Conservation (phyloP, 2,797 vertebrate species). For the Neosilurus mollespiculum region DNA sequence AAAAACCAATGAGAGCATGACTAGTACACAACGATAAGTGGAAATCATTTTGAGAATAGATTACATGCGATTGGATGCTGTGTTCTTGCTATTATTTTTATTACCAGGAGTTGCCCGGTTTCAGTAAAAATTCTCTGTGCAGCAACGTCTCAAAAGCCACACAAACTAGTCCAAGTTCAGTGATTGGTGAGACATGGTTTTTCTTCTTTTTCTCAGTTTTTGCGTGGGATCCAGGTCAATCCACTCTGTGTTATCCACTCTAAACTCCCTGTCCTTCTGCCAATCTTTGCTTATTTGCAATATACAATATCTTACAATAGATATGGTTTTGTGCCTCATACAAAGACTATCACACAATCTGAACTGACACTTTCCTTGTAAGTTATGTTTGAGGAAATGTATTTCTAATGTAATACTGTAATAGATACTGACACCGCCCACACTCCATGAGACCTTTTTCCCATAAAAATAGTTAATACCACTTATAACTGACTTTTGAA, state of each 20-base stretch:
- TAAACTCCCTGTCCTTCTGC: background rate
- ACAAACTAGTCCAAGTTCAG: background rate
- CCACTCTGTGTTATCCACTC: background rate
- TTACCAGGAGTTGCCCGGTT: background rate
- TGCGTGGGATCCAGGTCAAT: conserved; percentile 6
- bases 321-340: background rate
- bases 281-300: background rate
- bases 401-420: background rate
- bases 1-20: too few species aligned
- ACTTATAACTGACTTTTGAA: background rate
- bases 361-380: background rate
- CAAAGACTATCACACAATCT: too few species aligned
- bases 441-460: background rate
- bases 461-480: background rate
- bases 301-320: background rate
- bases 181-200: background rate
- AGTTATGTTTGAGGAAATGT: background rate
- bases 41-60: too few species aligned
- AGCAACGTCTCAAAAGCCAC: background rate
- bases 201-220: background rate
- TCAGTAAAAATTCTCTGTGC: background rate
- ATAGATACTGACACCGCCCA: background rate
- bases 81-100: background rate
- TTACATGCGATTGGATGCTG: background rate
- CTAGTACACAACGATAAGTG: too few species aligned